These are phyloP conservation scores for Xanthia togata DNA, from an alignment of 2,888 invertebrate species.

Conservation along the genomic window DNA sequence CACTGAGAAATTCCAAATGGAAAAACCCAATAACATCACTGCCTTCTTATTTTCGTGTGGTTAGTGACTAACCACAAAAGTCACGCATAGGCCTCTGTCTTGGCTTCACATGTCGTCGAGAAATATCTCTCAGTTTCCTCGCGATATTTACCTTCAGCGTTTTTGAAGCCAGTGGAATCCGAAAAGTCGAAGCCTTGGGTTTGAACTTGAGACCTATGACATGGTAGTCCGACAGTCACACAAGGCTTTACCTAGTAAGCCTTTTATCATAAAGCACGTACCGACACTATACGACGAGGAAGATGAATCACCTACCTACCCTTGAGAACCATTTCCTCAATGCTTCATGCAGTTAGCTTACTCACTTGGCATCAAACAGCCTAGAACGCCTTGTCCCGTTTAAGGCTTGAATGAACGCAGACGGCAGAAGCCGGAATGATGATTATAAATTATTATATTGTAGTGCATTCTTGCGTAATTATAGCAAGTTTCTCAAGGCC, in stretches of 20 bases:
- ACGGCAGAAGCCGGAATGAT: not conserved
- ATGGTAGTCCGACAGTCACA: too few relatives aligned
- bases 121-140: too few relatives aligned
- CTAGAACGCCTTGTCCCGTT: not conserved
- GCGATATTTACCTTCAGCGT: too few relatives aligned
- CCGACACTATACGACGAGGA: not conserved
- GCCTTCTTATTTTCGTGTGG: too few relatives aligned
- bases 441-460: not conserved
- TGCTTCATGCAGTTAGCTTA: not conserved
- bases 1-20: not conserved
- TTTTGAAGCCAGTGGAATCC: too few relatives aligned
- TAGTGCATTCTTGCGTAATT: conserved; percentile 18
- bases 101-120: too few relatives aligned
- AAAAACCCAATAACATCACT: not conserved
- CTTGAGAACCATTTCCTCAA: not conserved
- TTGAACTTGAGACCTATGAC: too few relatives aligned
- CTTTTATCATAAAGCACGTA: not conserved
- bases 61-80: too few relatives aligned
- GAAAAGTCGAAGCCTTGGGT: too few relatives aligned
- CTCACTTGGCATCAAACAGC: not conserved
- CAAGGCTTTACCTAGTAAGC: too few relatives aligned
- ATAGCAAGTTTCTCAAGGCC: not conserved
- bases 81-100: too few relatives aligned
- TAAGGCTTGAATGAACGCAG: not conserved
- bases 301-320: not conserved